phyloP scores from a whole-genome alignment of 1,140 invertebrate species.

The Carcinoscorpius rotundicauda region DNA sequence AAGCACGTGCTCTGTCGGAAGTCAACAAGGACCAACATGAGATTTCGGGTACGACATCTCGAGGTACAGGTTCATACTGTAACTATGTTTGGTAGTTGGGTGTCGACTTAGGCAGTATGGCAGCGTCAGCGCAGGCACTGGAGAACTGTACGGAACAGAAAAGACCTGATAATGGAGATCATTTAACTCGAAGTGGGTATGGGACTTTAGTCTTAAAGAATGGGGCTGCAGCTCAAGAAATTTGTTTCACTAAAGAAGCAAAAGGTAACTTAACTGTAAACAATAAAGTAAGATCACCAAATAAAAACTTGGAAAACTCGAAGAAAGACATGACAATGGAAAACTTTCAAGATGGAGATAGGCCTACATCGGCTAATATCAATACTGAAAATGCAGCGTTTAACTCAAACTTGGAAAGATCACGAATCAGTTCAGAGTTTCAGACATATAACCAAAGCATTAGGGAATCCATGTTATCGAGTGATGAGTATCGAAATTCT shows the following conservation, averaged over 20 bases:
- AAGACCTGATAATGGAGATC: background rate
- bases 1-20: no score
- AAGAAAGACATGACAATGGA: constrained; percentile 17
- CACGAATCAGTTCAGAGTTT: constrained; percentile 4
- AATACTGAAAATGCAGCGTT: background rate
- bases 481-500: constrained; percentile 13
- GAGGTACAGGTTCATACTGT: no score
- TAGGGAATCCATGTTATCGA: background rate
- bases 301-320: background rate
- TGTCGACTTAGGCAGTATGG: constrained; percentile 6
- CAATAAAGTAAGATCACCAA: no score
- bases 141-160: constrained; percentile 4
- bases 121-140: constrained; percentile 1
- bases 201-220: no score
- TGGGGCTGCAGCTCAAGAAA: no score
- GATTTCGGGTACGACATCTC: no score
- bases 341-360: constrained; percentile 19
- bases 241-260: no score
- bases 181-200: no score
- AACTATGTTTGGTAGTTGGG: background rate
- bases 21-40: no score
- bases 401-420: constrained; percentile 2
- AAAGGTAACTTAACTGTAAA: no score
- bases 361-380: constrained; percentile 4
- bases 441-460: constrained; percentile 8